Conservation (phyloP, 1,140 invertebrate species). For the Zaprionus kolodkinae region DNA sequence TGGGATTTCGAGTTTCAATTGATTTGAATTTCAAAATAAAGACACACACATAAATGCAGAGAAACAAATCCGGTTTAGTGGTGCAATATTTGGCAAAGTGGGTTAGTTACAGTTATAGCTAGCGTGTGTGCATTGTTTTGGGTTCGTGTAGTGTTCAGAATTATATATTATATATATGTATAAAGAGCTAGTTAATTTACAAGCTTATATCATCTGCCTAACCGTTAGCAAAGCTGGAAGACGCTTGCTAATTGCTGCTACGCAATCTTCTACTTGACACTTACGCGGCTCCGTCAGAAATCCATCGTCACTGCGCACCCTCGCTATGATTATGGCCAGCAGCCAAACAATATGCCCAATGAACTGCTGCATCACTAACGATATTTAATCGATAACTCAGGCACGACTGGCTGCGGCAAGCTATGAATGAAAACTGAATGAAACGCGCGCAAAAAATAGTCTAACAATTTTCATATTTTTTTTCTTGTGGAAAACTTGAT, state of each 20-base stretch:
- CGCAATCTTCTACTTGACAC: conserved; percentile 43
- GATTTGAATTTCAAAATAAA: conserved; percentile 41
- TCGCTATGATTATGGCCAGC: conserved; percentile 30
- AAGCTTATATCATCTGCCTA: not conserved
- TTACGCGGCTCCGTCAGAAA: conserved; percentile 80
- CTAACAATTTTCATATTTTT: conserved; percentile 59
- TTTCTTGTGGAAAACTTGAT: conserved; percentile 69
- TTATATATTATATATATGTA: not conserved
- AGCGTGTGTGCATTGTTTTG: conserved; percentile 9
- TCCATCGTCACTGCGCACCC: conserved; percentile 54
- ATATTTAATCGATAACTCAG: not conserved
- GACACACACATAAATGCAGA: conserved; percentile 56
- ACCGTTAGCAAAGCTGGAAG: not conserved
- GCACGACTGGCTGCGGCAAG: conserved; percentile 49
- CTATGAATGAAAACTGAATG: conserved; percentile 63
- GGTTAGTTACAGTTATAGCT: conserved; percentile 64
- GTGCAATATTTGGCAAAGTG: conserved; percentile 65
- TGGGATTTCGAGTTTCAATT: conserved; percentile 51
- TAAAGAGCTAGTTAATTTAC: not conserved
- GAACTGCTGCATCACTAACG: conserved; percentile 28
- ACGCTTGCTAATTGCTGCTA: not conserved
- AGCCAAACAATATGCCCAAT: conserved; percentile 32
- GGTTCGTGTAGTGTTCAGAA: conserved; percentile 6
- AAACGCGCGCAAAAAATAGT: conserved; percentile 46
- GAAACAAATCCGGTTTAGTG: conserved; percentile 74